Conservation (phyloP, 2,113 vertebrate genomes). For the Trichechus manatus region DNA sequence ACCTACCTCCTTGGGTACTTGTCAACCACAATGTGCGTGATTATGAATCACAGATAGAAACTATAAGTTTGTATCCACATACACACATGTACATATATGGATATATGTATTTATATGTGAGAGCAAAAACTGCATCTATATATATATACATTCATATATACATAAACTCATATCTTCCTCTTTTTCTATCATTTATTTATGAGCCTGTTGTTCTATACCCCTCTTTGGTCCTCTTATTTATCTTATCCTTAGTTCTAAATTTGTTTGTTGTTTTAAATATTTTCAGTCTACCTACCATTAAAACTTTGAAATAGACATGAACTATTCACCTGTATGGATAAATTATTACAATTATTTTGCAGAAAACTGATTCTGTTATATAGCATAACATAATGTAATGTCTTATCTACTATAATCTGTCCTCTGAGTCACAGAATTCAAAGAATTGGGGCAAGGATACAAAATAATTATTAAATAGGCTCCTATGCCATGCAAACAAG, state of each 20-base stretch:
- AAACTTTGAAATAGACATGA: background rate
- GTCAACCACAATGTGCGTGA: background rate
- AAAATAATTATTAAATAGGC: background rate
- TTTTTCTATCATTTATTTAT: background rate
- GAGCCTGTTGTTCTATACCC: background rate
- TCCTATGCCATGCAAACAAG: background rate
- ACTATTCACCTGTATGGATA: background rate
- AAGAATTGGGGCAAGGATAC: background rate
- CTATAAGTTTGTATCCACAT: no score
- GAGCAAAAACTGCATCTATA: background rate
- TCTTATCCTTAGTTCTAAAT: constrained; percentile 8
- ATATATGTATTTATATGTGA: background rate
- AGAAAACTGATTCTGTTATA: background rate
- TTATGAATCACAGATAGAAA: background rate
- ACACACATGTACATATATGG: background rate
- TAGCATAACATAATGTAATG: background rate
- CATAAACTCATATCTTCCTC: fast-evolving
- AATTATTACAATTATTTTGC: background rate
- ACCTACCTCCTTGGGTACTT: background rate
- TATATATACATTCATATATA: background rate
- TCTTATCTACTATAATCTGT: background rate
- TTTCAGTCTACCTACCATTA: background rate
- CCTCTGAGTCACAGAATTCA: background rate
- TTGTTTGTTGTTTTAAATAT: background rate
- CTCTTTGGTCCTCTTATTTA: background rate